Evolutionary conservation across 1,140 invertebrate genomes (phyloP), one percentile per base, ranked within the genome.

Genomic region (Eupristina koningsbergeri): DNA sequence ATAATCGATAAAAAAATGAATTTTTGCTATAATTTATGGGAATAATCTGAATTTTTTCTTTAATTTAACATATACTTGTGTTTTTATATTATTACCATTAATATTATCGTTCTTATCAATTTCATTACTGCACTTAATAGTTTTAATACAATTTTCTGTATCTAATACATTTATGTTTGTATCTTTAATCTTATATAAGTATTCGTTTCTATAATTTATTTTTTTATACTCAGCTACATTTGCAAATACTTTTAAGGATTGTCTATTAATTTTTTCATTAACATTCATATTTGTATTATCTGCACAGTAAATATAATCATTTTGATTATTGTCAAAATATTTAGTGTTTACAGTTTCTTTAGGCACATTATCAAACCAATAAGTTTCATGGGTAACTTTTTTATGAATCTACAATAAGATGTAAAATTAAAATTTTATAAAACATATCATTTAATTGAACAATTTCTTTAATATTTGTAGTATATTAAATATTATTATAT

Each of bases 281-380:
- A 71, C 22, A 22, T 75, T 67, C 39, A 29, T 31, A 5, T 77
- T 31, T 0, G 3, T 53, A 22, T 77, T 77, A 53, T 39, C 53
- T 36, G 47, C 6, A 34, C 31, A 31, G 47, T 69, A 50, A 58
- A 22, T 39, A n/a, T 53, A n/a, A n/a, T 45, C 69, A 13, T n/a
- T 71, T 41, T 19, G 19, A 80, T 47, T 45, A 17, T 36, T 7
- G 17, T 71, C 36, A 29, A 84, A 80, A 19, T 63, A 79, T 50
- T 73, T 26, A 8, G 9, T 78, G 26, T 61, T 47, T n/a, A 71
- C 39, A 36, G 29, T 69, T 58, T 84, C 76, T 39, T 31, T 63
- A 76, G 76, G 80, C 11, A 74, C 36, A 58, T 29, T 84, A 41
- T 39, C 47, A n/a, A 36, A 63, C 82, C 82, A 84, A 34, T 61